A percentile compares a stretch with the other conserved stretches of the same genome.
Evolutionary conservation across 2,113 vertebrate species (phyloP).

Genomic region (Arenaria interpres): DNA sequence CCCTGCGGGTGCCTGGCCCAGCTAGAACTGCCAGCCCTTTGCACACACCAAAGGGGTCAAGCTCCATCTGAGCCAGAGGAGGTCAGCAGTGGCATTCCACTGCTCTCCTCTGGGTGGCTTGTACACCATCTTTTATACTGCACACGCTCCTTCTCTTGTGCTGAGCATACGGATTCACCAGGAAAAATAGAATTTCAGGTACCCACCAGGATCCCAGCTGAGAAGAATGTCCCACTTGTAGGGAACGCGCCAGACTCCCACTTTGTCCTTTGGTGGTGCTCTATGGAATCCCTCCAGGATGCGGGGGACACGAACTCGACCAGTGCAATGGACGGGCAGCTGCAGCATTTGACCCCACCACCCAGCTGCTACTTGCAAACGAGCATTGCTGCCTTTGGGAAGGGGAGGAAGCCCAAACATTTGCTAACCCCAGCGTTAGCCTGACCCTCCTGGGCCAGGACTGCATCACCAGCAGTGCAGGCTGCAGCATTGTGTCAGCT

Average conservation of each 20-base stretch:
- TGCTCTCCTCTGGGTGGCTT: neutral
- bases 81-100: neutral
- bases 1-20: neutral
- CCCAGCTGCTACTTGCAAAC: neutral
- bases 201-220: neutral
- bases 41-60: accelerated
- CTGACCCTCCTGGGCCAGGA: neutral
- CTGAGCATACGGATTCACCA: neutral
- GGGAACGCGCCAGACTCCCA: neutral
- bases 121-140: neutral
- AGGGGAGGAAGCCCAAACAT: neutral
- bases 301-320: accelerated
- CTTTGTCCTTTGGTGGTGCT: neutral
- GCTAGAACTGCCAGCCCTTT: neutral
- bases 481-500: no score
- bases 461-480: no score
- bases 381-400: accelerated
- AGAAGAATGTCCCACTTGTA: neutral
- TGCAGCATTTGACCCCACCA: neutral
- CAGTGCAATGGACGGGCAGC: neutral
- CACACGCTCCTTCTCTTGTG: neutral
- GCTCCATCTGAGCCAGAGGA: neutral
- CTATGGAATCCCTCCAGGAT: neutral
- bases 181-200: neutral
- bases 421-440: neutral